Evolutionary conservation across 2,797 vertebrate species (phyloP).

Genomic region (Gadopsis marmoratus): DNA sequence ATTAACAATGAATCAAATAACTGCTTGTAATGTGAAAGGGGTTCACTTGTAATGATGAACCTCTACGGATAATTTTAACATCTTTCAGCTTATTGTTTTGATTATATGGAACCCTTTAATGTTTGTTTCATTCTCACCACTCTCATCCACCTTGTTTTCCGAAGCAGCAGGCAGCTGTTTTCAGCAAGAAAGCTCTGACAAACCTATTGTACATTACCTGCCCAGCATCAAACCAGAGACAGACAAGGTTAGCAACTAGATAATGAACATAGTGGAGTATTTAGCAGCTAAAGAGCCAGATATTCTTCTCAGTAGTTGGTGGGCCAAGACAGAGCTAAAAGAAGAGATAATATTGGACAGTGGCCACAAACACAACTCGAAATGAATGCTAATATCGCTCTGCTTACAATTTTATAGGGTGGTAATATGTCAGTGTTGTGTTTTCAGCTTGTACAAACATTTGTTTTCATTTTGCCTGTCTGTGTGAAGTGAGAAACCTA

Average conservation of each 20-base stretch:
- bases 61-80: not conserved
- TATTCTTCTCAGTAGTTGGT: not conserved
- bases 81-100: not conserved
- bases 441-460: not conserved
- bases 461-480: not conserved
- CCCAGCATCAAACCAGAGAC: not conserved
- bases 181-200: too few species aligned
- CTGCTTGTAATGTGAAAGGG: not conserved
- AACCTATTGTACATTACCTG: not conserved
- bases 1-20: not conserved
- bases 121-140: not conserved
- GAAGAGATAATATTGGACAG: too few species aligned
- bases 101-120: too few species aligned
- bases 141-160: not conserved
- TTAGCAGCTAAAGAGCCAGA: not conserved
- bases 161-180: too few species aligned
- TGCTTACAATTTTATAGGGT: not conserved
- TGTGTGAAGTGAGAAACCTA: not conserved
- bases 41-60: not conserved
- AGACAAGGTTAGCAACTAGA: not conserved
- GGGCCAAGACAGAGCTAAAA: not conserved
- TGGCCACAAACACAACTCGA: not conserved
- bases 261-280: not conserved
- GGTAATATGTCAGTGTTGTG: not conserved
- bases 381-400: not conserved